Evolutionary conservation across 2,797 vertebrate species (phyloP), one percentile per base, ranked within the genome.

Genomic region (Tiaroga cobitis): DNA sequence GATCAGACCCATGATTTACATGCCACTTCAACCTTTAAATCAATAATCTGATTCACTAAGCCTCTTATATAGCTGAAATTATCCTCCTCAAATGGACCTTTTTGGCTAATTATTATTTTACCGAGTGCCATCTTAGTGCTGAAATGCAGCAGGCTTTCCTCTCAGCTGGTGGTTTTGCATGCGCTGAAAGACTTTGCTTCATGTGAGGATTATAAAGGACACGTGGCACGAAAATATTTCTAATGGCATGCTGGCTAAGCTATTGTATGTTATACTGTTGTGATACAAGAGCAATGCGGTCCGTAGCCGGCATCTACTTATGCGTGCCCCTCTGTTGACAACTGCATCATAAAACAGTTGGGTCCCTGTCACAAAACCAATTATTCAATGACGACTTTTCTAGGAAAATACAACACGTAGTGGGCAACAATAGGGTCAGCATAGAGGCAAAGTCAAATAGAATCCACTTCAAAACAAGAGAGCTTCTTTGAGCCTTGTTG

Each of bases 401-500:
- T 29, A 32, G 61, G 81, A 79, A 88, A 87, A 88, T 37, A 34
- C 61, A 73, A 79, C 69, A 67, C 11, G 34, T 32, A 83, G 83
- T 87, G 77, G 67, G 72, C 29, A 68, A 69, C 70, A 81, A 72
- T 39, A 82, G 41, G 83, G 84, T 59, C 68, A 70, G 46, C 43
- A 76, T 80, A 80, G 77, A 80, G 61, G 69, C 59, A 81, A 46
- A 81, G 37, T 41, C 83, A 87, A 85, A 87, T 78, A 79, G 59
- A 63, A 37, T 80, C 67, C 29, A 87, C 68, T 70, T 87, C 46
- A 87, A 81, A 85, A 87, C 87, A 90, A 84, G 69, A 73, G 84
- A 77, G 78, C 54, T 56, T 80, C 89, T 88, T 85, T 88, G 78
- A 68, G 43, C 49, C 75, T 69, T 82, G 80, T 84, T 81, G 84